Conservation (phyloP, 2,113 vertebrate genomes). For the Limanda limanda region DNA sequence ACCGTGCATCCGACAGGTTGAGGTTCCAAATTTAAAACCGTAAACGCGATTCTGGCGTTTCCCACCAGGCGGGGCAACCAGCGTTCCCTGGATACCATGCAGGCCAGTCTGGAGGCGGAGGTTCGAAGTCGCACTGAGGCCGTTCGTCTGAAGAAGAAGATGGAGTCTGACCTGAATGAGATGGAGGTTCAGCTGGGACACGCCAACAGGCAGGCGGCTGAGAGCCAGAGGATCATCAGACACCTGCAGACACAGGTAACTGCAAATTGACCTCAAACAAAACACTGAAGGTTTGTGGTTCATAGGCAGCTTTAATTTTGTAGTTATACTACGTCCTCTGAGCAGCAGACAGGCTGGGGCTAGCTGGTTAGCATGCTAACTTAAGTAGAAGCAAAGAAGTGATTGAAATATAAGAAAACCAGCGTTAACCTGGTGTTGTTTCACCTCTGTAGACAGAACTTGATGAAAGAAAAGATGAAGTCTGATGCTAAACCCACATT, state of each 20-base stretch:
- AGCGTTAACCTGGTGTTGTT: no score
- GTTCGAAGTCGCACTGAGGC: conserved; percentile 88
- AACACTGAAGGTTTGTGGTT: no score
- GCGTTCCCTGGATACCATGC: conserved; percentile 88
- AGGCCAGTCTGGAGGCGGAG: conserved; percentile 88
- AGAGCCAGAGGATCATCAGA: conserved; percentile 86
- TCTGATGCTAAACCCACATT: no score
- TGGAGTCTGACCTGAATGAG: conserved; percentile 93
- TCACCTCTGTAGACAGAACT: no score
- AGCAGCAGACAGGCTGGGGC: neutral
- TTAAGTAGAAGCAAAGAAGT: no score
- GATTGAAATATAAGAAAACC: no score
- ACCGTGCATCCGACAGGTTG: no score
- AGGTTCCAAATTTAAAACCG: no score
- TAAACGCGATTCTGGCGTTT: no score
- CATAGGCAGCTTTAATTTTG: no score
- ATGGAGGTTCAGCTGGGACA: conserved; percentile 92
- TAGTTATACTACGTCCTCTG: no score
- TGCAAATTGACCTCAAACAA: neutral
- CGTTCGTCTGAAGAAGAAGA: conserved; percentile 91
- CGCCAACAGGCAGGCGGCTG: conserved; percentile 85
- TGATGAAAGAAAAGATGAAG: no score
- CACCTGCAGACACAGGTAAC: conserved; percentile 87
- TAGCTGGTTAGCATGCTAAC: neutral
- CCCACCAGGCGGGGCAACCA: conserved; percentile 88